These are phyloP conservation scores for Lordiphosa andalusiaca DNA, from an alignment of 2,888 invertebrate genomes.

Conservation along the genomic window DNA sequence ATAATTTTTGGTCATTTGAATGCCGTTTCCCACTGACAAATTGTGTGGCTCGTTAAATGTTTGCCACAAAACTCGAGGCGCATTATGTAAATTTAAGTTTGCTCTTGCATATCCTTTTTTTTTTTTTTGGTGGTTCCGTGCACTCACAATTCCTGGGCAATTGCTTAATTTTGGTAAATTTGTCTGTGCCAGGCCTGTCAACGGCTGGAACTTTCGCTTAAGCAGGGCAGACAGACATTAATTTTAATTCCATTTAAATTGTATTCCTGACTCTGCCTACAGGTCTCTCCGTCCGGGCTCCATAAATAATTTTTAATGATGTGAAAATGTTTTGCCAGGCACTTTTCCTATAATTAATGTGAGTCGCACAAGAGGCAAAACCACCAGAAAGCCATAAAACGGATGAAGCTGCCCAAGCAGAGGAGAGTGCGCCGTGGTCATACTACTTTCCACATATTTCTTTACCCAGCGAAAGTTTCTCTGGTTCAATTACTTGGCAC, in stretches of 20 bases:
- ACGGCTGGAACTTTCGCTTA: not conserved
- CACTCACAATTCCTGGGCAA: slow-evolving; percentile 12
- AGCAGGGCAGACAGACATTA: slow-evolving; percentile 25
- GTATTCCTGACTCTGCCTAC: slow-evolving; percentile 23
- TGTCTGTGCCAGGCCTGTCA: slow-evolving; percentile 1
- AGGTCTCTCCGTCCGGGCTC: slow-evolving; percentile 3
- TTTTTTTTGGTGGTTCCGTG: slow-evolving; percentile 4
- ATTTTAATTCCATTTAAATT: slow-evolving; percentile 22
- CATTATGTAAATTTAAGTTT: slow-evolving; percentile 38
- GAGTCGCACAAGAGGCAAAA: slow-evolving; percentile 3
- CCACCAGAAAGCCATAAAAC: slow-evolving; percentile 16
- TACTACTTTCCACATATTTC: not conserved
- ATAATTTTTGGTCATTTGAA: slow-evolving; percentile 25
- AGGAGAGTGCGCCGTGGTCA: slow-evolving; percentile 1
- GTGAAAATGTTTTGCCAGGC: slow-evolving; percentile 44
- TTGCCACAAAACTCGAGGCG: slow-evolving; percentile 32
- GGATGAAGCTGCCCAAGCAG: slow-evolving; percentile 12
- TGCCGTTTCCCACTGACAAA: slow-evolving; percentile 31
- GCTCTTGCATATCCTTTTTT: slow-evolving; percentile 11
- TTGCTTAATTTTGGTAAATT: not conserved
- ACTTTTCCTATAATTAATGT: slow-evolving; percentile 43
- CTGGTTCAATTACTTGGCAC: slow-evolving; percentile 18
- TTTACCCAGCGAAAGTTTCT: not conserved
- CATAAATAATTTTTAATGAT: slow-evolving; percentile 50
- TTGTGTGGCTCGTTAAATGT: slow-evolving; percentile 38